Evolutionary conservation across 2,888 invertebrate genomes (phyloP).

Genomic region (Hetaerina titia): DNA sequence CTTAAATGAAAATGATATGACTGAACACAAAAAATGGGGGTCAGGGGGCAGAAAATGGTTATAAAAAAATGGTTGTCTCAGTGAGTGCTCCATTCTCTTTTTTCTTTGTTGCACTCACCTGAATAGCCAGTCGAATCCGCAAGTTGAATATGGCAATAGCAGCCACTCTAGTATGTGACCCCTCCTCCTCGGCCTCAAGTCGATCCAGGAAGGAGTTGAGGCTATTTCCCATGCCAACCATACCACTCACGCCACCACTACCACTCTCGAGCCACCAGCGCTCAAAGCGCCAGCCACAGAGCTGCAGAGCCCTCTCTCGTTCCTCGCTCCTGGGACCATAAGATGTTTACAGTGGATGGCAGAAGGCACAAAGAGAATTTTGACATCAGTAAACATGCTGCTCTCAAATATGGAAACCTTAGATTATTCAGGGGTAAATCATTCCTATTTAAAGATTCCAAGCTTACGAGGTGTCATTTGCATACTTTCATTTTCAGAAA

Average conservation of each 20-base stretch:
- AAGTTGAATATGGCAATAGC: slow-evolving; percentile 95
- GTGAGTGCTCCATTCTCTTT: not conserved
- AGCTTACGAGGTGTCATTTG: no score
- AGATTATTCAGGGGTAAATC: no score
- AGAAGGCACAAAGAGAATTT: not conserved
- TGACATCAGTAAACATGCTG: not conserved
- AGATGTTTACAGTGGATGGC: slow-evolving; percentile 70
- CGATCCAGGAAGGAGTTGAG: slow-evolving; percentile 81
- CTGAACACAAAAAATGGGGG: no score
- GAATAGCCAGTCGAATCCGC: slow-evolving; percentile 90
- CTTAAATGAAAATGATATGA: no score
- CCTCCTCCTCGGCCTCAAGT: slow-evolving; percentile 83
- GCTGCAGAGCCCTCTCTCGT: slow-evolving; percentile 88
- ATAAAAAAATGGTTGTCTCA: no score
- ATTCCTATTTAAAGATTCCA: no score
- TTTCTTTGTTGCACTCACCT: slow-evolving; percentile 74
- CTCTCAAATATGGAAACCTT: not conserved
- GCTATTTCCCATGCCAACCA: slow-evolving; percentile 80
- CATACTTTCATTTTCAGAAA: no score
- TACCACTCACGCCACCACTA: slow-evolving; percentile 72
- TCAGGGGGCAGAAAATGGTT: no score
- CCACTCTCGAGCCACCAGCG: slow-evolving; percentile 45
- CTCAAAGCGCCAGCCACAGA: slow-evolving; percentile 95
- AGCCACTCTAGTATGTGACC: slow-evolving; percentile 90
- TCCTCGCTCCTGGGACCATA: slow-evolving; percentile 82